phyloP scores from a whole-genome alignment of 2,888 invertebrate species.

The Papilio gigon region DNA sequence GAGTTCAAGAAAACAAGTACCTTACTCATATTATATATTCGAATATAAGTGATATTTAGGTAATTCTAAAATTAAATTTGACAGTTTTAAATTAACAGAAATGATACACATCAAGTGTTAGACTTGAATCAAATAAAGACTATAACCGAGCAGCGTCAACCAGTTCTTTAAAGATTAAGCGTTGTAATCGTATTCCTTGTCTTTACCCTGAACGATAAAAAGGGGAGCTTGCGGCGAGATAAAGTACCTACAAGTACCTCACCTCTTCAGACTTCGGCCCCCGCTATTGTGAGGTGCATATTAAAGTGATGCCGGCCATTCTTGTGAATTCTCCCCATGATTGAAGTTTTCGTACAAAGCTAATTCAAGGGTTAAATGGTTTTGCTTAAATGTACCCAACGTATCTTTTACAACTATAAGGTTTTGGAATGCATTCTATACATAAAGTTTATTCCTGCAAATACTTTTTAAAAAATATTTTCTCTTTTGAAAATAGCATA shows the following conservation, averaged over 20 bases:
- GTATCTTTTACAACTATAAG: conserved; percentile 2
- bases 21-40: too few relatives aligned
- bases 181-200: conserved; percentile 67
- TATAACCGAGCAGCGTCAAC: conserved; percentile 48
- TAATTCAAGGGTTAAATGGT: conserved; percentile 69
- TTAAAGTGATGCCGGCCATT: conserved; percentile 69
- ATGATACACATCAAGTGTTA: not conserved
- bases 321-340: conserved; percentile 69
- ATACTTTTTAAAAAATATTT: not conserved
- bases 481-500: too few relatives aligned
- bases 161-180: conserved; percentile 69
- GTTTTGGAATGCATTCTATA: not conserved
- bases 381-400: conserved; percentile 46
- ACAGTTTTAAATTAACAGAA: too few relatives aligned
- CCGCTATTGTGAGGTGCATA: conserved; percentile 78
- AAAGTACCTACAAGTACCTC: conserved; percentile 73
- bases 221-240: conserved; percentile 72
- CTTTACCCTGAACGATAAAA: conserved; percentile 62
- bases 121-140: conserved; percentile 41
- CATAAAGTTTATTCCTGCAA: not conserved
- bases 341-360: conserved; percentile 69
- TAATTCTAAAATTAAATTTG: too few relatives aligned
- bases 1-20: not conserved
- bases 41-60: too few relatives aligned
- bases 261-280: conserved; percentile 75